Evolutionary conservation across 2,888 invertebrate species (phyloP).

Genomic region (Melinopterus prodromus): DNA sequence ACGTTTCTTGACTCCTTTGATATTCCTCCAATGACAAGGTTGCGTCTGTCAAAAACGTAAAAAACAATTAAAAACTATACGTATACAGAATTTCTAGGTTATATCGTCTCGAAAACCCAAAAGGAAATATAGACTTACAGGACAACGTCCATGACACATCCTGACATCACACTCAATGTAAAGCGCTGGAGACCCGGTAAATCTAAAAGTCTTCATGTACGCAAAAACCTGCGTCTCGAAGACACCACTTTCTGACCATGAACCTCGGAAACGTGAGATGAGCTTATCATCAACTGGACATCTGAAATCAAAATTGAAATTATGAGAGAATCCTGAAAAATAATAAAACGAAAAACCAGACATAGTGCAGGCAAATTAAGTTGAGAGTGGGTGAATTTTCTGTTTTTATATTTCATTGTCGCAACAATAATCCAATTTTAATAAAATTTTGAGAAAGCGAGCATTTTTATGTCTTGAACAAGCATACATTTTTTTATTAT

Average conservation of each 20-base stretch:
- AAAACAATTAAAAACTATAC: slow-evolving; percentile 16
- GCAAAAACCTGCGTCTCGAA: slow-evolving; percentile 95
- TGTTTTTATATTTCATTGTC: too few relatives aligned
- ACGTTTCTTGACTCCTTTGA: slow-evolving; percentile 81
- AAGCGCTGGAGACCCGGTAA: slow-evolving; percentile 92
- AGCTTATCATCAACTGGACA: slow-evolving; percentile 94
- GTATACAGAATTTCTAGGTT: not conserved
- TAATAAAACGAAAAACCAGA: not conserved
- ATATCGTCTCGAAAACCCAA: not conserved
- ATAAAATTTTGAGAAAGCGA: too few relatives aligned
- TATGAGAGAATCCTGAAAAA: not conserved
- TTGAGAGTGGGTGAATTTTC: too few relatives aligned
- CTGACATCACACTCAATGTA: slow-evolving; percentile 95
- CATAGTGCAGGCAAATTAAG: too few relatives aligned
- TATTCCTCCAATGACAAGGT: slow-evolving; percentile 92
- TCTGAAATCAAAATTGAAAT: slow-evolving; percentile 57
- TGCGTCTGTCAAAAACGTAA: slow-evolving; percentile 72
- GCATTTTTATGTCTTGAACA: too few relatives aligned
- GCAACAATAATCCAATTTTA: too few relatives aligned
- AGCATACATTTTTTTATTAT: too few relatives aligned
- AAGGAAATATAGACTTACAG: slow-evolving; percentile 68
- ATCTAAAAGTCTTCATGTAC: slow-evolving; percentile 93
- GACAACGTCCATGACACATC: slow-evolving; percentile 95
- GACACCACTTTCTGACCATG: slow-evolving; percentile 90
- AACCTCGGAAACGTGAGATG: slow-evolving; percentile 90